These are phyloP conservation scores for Cerceris ruficornis DNA, from an alignment of 2,888 invertebrate species.

Conservation along the genomic window DNA sequence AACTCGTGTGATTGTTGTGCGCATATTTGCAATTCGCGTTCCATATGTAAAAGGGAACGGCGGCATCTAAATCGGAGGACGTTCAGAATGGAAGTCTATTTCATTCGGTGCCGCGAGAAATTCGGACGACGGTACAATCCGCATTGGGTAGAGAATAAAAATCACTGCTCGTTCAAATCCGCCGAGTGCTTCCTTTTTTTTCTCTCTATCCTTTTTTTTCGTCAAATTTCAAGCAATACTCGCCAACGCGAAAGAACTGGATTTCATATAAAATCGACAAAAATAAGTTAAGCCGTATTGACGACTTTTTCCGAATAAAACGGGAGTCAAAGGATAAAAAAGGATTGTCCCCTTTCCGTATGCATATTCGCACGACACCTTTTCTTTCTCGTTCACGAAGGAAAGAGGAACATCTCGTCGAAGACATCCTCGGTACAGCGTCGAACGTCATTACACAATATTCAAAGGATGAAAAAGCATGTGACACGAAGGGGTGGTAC, in stretches of 20 bases:
- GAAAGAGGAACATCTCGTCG: constrained; percentile 16
- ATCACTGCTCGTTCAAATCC: constrained; percentile 35
- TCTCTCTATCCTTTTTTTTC: not conserved
- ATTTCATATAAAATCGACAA: constrained; percentile 7
- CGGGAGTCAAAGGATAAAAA: too few species aligned
- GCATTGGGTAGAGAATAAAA: constrained; percentile 48
- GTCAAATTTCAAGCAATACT: constrained; percentile 2
- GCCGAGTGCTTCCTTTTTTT: not conserved
- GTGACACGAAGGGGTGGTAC: constrained; percentile 67
- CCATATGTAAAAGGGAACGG: constrained; percentile 65
- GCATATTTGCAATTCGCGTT: constrained; percentile 65
- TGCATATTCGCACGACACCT: not conserved
- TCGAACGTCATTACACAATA: constrained; percentile 78
- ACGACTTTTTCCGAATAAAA: too few species aligned
- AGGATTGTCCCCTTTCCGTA: not conserved
- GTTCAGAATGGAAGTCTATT: constrained; percentile 53
- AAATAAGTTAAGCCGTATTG: constrained; percentile 21
- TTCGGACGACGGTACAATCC: constrained; percentile 27
- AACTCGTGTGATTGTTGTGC: constrained; percentile 56
- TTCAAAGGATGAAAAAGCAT: constrained; percentile 72
- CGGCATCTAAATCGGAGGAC: constrained; percentile 61
- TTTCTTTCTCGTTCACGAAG: constrained; percentile 5
- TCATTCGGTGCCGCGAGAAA: constrained; percentile 42
- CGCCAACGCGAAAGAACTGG: not conserved
- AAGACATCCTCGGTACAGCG: constrained; percentile 68